Conservation (phyloP, 2,113 vertebrate genomes). For the Gallinago jamesoni region DNA sequence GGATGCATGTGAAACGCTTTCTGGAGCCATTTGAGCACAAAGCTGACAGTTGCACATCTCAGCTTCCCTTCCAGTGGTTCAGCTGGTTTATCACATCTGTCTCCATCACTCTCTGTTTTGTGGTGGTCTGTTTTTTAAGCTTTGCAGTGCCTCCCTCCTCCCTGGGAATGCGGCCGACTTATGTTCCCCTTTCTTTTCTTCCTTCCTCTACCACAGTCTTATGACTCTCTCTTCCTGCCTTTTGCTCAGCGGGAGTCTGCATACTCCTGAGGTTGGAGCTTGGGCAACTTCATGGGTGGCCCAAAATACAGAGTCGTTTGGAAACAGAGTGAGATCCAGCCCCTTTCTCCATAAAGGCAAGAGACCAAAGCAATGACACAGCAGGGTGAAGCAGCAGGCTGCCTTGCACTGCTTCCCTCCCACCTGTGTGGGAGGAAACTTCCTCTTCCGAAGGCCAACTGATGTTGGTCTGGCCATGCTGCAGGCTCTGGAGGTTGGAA, state of each 20-base stretch:
- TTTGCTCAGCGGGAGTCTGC: conserved; percentile 3
- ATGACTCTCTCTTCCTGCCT: conserved; percentile 32
- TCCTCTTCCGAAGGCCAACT: background rate
- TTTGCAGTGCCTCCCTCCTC: background rate
- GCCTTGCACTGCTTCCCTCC: background rate
- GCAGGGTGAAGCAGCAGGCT: background rate
- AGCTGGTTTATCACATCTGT: background rate
- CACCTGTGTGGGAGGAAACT: background rate
- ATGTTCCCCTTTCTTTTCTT: conserved; percentile 30
- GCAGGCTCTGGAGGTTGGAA: background rate
- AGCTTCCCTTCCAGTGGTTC: background rate
- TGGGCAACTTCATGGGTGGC: conserved; percentile 44
- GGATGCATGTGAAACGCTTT: background rate
- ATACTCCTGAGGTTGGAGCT: background rate
- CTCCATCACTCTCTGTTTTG: background rate
- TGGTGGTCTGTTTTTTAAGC: background rate
- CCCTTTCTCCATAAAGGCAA: background rate
- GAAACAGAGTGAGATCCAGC: background rate
- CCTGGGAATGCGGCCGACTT: background rate
- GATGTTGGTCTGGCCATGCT: background rate
- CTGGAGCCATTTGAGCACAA: background rate
- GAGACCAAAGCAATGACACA: background rate
- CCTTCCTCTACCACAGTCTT: conserved; percentile 28
- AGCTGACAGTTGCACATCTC: background rate
- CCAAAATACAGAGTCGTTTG: background rate